Conservation (phyloP, 2,888 invertebrate genomes). For the Protonemura montana region DNA sequence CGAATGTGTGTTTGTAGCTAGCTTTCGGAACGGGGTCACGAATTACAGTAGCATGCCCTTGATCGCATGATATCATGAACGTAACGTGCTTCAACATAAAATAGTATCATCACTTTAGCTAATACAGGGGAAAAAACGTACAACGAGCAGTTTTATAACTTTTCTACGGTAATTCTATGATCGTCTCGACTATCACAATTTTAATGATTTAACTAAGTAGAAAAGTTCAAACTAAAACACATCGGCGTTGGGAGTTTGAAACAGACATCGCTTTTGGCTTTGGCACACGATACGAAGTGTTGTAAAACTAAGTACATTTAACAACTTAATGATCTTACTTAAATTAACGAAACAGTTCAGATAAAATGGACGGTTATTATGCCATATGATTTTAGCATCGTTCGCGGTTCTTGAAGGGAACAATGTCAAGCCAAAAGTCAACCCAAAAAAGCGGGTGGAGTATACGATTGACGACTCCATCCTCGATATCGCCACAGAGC, state of each 20-base stretch:
- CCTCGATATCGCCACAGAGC: too few species aligned
- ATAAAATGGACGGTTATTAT: too few species aligned
- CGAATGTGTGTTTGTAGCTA: not conserved
- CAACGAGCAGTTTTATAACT: not conserved
- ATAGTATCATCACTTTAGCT: not conserved
- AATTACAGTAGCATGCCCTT: not conserved
- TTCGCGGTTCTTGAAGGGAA: too few species aligned
- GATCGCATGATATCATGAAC: not conserved
- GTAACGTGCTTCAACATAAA: not conserved
- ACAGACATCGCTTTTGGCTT: not conserved
- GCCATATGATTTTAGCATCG: too few species aligned
- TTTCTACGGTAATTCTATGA: not conserved
- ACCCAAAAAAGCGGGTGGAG: too few species aligned
- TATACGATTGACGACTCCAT: too few species aligned
- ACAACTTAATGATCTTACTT: not conserved
- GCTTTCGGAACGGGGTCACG: not conserved
- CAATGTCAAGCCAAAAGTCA: too few species aligned
- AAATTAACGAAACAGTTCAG: not conserved
- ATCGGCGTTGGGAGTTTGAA: not conserved
- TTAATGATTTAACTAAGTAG: conserved; percentile 12
- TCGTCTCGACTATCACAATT: not conserved
- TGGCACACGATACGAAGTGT: not conserved
- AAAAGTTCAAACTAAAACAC: not conserved
- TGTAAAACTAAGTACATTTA: not conserved
- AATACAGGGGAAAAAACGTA: not conserved